Base-by-base conservation (phyloP, 2,888 invertebrate species). In the Maniola hyperantus region DNA sequence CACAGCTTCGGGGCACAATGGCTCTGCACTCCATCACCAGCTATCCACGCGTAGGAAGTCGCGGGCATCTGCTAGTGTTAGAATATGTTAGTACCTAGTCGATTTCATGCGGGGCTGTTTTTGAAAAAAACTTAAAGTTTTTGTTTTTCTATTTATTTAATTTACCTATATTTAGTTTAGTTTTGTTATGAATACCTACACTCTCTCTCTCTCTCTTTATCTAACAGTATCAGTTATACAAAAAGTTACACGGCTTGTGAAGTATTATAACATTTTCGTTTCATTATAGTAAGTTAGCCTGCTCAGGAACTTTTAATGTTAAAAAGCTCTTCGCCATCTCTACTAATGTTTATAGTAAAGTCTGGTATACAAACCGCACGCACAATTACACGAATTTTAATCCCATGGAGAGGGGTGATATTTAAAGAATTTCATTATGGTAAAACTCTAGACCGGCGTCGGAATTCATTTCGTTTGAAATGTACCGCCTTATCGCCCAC, bases 351-450 rank as follows among this genome's bases (percentile, higher is more conserved):
- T 36, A 18, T 53, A 53, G 10, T 48, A 15, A 15, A 48, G 55
- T 62, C 58, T 48, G 65, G 59, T 62, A 68, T 64, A 74, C 50
- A 75, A 79, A 77, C 77, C 74, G 66, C 76, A 76, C 76, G 77
- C 79, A 80, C 81, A 85, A 85, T 88, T 84, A 88, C 81, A 83
- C 81, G 82, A 86, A 89, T 87, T 88, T 86, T 84, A 89, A 88
- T 86, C 81, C 80, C 81, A 83, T 79, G 75, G 78, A 72, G 81
- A 62, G 78, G 77, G 77, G 79, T 71, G 84, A 84, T 88, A 87
- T 89, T 87, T 88, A 78, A 88, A 86, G 90, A 91, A 91, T 91
- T 91, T 91, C 88, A 91, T 91, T 91, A 89, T 82, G 82, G 83
- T 80, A 79, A 85, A 87, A 84, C 84, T 87, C 82, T 83, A 82